These are phyloP conservation scores for Pachyuromys duprasi DNA, from an alignment of 2,797 vertebrate species.

Conservation along the genomic window DNA sequence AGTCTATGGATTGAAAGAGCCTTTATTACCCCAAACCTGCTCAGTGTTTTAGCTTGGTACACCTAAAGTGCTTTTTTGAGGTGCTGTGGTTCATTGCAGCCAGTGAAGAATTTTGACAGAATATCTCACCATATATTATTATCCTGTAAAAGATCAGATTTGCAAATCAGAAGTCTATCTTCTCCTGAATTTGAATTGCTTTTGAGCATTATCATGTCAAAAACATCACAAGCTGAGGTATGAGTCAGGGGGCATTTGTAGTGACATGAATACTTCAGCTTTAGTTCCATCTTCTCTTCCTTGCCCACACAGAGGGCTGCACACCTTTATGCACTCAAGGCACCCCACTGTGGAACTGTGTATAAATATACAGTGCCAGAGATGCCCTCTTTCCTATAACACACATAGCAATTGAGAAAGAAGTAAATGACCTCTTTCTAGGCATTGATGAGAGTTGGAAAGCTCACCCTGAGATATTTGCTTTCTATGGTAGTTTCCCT, in stretches of 20 bases:
- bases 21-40: not conserved
- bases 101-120: not conserved
- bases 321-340: not conserved
- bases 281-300: not conserved
- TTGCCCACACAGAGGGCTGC: not conserved
- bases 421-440: not conserved
- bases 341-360: accelerated
- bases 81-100: not conserved
- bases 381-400: not conserved
- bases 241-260: not conserved
- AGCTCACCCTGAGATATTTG: not conserved
- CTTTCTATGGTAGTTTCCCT: not conserved
- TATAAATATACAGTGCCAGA: not conserved
- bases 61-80: not conserved
- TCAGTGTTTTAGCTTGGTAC: not conserved
- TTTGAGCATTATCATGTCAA: not conserved
- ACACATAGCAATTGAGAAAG: not conserved
- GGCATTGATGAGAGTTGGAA: not conserved
- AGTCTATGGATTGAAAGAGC: not conserved
- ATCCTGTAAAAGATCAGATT: not conserved
- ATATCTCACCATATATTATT: not conserved
- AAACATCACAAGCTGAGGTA: not conserved
- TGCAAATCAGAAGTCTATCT: not conserved
- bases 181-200: not conserved
- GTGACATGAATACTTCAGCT: not conserved